Evolutionary conservation across 2,797 vertebrate species (phyloP), one percentile per base, ranked within the genome.

Genomic region (Heterohyrax brucei): DNA sequence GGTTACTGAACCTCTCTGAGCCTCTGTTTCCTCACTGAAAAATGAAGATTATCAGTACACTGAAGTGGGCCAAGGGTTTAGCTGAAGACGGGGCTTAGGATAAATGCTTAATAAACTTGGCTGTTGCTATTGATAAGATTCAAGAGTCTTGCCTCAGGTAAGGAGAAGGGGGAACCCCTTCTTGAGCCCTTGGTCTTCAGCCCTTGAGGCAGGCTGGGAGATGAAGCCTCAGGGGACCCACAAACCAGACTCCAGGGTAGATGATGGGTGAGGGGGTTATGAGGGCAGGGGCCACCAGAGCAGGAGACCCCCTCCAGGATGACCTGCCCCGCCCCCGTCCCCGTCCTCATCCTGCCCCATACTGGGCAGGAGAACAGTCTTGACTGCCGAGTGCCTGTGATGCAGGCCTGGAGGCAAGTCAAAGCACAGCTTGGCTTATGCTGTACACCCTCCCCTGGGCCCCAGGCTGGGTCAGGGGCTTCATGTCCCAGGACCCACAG

Each of bases 351-450:
- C 19, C 33, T 12, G n/a, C 24, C 14, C 16, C 10, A 4, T 19
- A 50, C 62, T 78, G 46, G 64, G 76, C 9, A 6, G 56, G 77
- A 12, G 53, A 16, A 56, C 39, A 50, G 50, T 61, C 39, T 33
- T 10, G 22, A 3, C 39, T 0, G 53, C 62, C 21, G 1, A 22
- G 18, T 0, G 0, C 30, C 33, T 75, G 0, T 24, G 12, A 4
- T 7, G 7, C 10, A 1, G 62, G 50, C 28, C 50, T 2, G 5
- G 48, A 30, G 30, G 22, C 59, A 10, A 30, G 80, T 1, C 66
- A 22, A 3, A 5, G 50, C 26, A 13, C 87, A 50, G 50, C 39
- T 30, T 4, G 33, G 70, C 61, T 46, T 50, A 10, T 1, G 2
- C n/a, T 50, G 14, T 1, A 13, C 3, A 4, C 50, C 61, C 46